Evolutionary conservation across 2,113 vertebrate species (phyloP), one percentile per base, ranked within the genome.

Genomic region (Nanorana parkeri): DNA sequence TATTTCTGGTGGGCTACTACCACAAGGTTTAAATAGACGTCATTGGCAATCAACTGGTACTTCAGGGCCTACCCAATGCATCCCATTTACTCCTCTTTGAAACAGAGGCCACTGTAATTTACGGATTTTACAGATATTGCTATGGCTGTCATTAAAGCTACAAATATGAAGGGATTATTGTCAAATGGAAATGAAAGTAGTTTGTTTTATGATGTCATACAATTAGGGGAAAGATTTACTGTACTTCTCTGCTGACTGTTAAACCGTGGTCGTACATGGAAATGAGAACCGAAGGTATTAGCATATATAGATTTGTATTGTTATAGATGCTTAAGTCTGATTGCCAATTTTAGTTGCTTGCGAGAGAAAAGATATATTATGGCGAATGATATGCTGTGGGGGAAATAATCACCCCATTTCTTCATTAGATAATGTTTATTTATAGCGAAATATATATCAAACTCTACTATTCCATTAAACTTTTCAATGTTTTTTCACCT

Each of bases 341-440:
- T 87, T 89, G 90, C 88, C 89, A 76, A 84, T 91, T 90, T 87
- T 86, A 90, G 89, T 87, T 89, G 81, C 85, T 86, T 74, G 68
- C 85, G 85, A 83, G 85, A 86, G 81, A 72, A 88, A 79, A 92
- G 88, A 91, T 90, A 89, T 91, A 91, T 80, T 85, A 84, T 91
- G 87, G 87, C 84, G 84, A 87, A 85, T 0, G 84, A 85, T 86
- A 87, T 85, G 85, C 86, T 85, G 87, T 63, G 90, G 87, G 87
- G 83, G 89, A 91, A 91, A 93, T 89, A 91, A 92, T 91, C 88
- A 89, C 75, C 85, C 92, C 87, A 87, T 91, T 93, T 92, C 90
- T 93, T 93, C 91, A 92, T 93, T 91, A 92, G 91, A 92, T 86
- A 86, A 92, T 91, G 89, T 90, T 92, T 93, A 93, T 93, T 94